phyloP scores from a whole-genome alignment of 2,888 invertebrate genomes.

The Nemapogon koenigi region DNA sequence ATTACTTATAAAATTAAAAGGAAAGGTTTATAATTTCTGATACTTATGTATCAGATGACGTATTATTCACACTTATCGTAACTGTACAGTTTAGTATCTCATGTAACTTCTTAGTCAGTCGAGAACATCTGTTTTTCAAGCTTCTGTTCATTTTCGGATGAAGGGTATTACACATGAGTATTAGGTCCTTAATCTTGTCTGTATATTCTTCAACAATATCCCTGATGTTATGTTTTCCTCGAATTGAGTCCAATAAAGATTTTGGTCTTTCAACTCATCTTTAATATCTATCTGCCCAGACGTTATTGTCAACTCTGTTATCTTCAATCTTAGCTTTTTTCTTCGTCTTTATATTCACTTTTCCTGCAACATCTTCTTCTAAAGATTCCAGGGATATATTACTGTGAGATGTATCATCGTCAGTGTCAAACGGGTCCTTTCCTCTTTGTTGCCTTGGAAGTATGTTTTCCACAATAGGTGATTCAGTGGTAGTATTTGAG shows the following conservation, averaged over 20 bases:
- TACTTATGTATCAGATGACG: too few species aligned
- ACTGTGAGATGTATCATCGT: conserved; percentile 5
- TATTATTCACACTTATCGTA: too few species aligned
- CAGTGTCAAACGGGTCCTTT: too few species aligned
- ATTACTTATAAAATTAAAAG: too few species aligned
- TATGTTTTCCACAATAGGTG: too few species aligned
- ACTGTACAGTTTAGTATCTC: conserved; percentile 4
- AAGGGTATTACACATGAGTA: conserved; percentile 3
- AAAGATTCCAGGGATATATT: not conserved
- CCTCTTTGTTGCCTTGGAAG: too few species aligned
- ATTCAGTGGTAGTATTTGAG: too few species aligned
- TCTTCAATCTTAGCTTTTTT: conserved; percentile 7
- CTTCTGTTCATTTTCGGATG: conserved; percentile 10
- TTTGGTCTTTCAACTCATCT: too few species aligned
- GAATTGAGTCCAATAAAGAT: conserved; percentile 12
- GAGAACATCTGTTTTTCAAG: conserved; percentile 10
- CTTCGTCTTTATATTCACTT: not conserved
- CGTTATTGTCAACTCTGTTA: conserved; percentile 11
- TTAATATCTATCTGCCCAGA: too few species aligned
- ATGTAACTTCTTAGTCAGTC: conserved; percentile 9
- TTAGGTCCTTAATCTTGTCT: not conserved
- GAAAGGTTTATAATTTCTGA: too few species aligned
- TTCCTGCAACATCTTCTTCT: not conserved
- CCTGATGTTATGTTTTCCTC: conserved; percentile 14
- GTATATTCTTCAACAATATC: conserved; percentile 9